These are phyloP conservation scores for Colossoma macropomum DNA, from an alignment of 2,113 vertebrate genomes.

Conservation along the genomic window DNA sequence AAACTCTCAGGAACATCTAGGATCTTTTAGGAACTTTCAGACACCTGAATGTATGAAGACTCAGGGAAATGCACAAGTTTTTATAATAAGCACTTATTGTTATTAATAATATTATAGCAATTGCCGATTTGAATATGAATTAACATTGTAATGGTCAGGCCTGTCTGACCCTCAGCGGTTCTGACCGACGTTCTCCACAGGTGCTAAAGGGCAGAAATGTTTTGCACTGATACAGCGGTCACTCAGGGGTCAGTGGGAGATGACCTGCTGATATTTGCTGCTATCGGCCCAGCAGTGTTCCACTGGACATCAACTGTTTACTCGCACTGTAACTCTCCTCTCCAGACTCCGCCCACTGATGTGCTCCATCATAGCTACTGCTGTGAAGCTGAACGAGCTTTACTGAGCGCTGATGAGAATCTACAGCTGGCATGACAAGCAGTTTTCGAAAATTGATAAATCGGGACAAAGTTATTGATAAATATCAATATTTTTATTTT, in stretches of 20 bases:
- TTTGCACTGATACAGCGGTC: not conserved
- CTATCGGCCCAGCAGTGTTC: not conserved
- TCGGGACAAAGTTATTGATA: too few species aligned
- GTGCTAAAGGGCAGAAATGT: not conserved
- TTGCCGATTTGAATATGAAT: not conserved
- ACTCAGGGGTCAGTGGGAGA: not conserved
- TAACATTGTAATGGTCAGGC: not conserved
- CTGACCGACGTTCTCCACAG: not conserved
- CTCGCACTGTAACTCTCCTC: not conserved
- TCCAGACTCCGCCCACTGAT: not conserved
- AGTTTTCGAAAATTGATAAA: too few species aligned
- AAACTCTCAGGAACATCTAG: not conserved
- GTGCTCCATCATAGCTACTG: not conserved
- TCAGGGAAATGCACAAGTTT: not conserved
- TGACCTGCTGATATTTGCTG: not conserved
- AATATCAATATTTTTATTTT: too few species aligned
- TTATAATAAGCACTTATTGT: not conserved
- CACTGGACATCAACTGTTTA: not conserved
- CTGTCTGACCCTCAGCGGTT: not conserved
- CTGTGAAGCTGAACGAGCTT: not conserved
- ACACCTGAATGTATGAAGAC: conserved; percentile 8
- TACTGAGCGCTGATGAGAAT: too few species aligned
- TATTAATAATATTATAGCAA: not conserved
- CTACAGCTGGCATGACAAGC: too few species aligned
- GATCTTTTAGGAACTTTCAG: not conserved